Base-by-base conservation (phyloP, 2,113 vertebrate species). In the Spea multiplicata region DNA sequence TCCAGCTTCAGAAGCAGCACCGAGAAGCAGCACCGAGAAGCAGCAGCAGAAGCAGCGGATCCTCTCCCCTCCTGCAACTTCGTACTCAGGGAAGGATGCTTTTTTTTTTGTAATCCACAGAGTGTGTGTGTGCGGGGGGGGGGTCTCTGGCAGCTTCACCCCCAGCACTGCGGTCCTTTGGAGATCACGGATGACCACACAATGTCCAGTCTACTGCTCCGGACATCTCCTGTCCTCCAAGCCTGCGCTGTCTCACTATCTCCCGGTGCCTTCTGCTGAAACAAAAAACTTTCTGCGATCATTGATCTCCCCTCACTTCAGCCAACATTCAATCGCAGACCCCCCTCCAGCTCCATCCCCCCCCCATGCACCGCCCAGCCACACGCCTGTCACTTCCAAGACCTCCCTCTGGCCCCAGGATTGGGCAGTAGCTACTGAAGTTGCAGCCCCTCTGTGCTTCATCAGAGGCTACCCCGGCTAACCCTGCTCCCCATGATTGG, bases 371-470 rank as follows among this genome's bases (percentile, higher is more conserved):
- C 69, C 71, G 62, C 77, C 77, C 77, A 73, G 76, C 69, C 76
- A 79, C 76, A 79, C 87, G 68, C 52, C 81, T 73, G 83, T 76
- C 82, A 69, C 80, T 86, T 67, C 14, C 80, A 0, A 64, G 73
- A 45, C 74, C 84, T 68, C 80, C 86, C 86, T 62, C 55, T 2
- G 13, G 44, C 16, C 75, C 81, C 72, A 62, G 74, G 81, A 82
- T 86, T 83, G 87, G 85, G 52, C 77, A 66, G 5, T 45, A 14
- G 78, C 74, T 5, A 44, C 68, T 46, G 68, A 8, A 47, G 3
- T 3, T 8, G 59, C 61, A 1, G 73, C 76, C 76, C 76, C 76
- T 72, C 81, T 71, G 76, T 73, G 80, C 78, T 78, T 7, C 73
- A 62, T 78, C 12, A 75, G 52, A n/a, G 5, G 69, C 81, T n/a